A percentile compares a stretch with the other conserved stretches of the same genome.
These are phyloP conservation scores for Petrocephalus zakoni DNA, from an alignment of 2,113 vertebrate species.

Conservation along the genomic window DNA sequence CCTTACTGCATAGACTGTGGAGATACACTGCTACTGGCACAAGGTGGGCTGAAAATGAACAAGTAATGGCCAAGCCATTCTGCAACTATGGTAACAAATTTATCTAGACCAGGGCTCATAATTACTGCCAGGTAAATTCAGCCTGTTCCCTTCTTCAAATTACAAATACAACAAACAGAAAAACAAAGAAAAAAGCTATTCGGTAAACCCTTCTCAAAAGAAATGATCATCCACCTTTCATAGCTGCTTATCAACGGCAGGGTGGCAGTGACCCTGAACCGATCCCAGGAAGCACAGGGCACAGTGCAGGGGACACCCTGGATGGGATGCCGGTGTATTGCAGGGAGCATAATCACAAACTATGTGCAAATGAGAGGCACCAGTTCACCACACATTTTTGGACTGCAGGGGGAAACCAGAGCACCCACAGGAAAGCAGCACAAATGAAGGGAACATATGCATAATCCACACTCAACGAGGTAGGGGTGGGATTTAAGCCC, in stretches of 20 bases:
- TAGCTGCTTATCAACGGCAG: background rate
- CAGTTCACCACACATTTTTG: background rate
- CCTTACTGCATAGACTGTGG: background rate
- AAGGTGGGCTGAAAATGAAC: background rate
- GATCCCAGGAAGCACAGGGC: background rate
- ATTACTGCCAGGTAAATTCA: background rate
- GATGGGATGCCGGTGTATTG: background rate
- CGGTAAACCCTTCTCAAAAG: background rate
- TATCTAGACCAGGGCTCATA: background rate
- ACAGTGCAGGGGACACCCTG: background rate
- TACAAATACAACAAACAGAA: background rate
- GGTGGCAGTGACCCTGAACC: background rate
- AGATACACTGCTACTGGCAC: background rate
- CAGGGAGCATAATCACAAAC: background rate
- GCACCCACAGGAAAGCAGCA: background rate
- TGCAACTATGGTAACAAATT: background rate
- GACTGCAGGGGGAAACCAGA: background rate
- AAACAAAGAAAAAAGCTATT: background rate
- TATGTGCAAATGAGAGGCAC: background rate
- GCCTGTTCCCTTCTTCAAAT: background rate
- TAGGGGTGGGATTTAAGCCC: background rate
- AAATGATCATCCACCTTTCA: background rate
- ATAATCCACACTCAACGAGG: background rate
- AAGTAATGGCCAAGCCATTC: background rate
- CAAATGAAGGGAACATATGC: background rate